These are phyloP conservation scores for Diploptera punctata DNA, from an alignment of 2,888 invertebrate genomes.

Conservation along the genomic window DNA sequence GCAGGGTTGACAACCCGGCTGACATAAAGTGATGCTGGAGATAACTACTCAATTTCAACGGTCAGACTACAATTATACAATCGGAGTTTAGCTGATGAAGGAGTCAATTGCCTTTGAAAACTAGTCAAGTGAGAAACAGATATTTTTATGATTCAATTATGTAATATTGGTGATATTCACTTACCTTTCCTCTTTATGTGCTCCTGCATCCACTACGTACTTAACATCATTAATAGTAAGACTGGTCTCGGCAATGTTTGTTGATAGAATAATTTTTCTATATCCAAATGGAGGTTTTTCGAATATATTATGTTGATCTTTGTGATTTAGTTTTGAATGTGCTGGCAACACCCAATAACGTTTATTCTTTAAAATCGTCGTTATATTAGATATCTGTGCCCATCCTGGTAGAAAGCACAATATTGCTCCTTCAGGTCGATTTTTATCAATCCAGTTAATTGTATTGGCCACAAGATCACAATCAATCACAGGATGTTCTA, in stretches of 20 bases:
- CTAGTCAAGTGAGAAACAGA: too few species aligned
- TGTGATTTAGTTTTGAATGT: slow-evolving; percentile 66
- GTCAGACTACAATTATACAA: too few species aligned
- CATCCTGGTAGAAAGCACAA: slow-evolving; percentile 79
- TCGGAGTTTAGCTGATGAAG: too few species aligned
- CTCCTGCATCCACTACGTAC: slow-evolving; percentile 71
- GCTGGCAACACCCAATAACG: slow-evolving; percentile 57
- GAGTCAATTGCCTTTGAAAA: too few species aligned
- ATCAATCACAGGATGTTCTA: slow-evolving; percentile 1
- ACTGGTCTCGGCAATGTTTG: slow-evolving; percentile 75
- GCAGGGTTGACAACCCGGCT: too few species aligned
- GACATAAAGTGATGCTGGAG: too few species aligned
- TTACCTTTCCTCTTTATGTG: slow-evolving; percentile 62
- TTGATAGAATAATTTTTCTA: slow-evolving; percentile 72
- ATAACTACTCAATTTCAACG: too few species aligned
- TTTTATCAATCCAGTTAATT: slow-evolving; percentile 64
- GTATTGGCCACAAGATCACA: slow-evolving; percentile 55
- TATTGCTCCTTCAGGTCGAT: slow-evolving; percentile 67
- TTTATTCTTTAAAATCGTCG: slow-evolving; percentile 56
- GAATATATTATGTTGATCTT: slow-evolving; percentile 67
- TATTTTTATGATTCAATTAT: too few species aligned
- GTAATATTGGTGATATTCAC: too few species aligned
- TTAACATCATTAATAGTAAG: slow-evolving; percentile 76
- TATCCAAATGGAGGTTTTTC: slow-evolving; percentile 57
- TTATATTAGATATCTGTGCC: slow-evolving; percentile 68